phyloP scores from a whole-genome alignment of 2,888 invertebrate species.

The Buathra laborator region DNA sequence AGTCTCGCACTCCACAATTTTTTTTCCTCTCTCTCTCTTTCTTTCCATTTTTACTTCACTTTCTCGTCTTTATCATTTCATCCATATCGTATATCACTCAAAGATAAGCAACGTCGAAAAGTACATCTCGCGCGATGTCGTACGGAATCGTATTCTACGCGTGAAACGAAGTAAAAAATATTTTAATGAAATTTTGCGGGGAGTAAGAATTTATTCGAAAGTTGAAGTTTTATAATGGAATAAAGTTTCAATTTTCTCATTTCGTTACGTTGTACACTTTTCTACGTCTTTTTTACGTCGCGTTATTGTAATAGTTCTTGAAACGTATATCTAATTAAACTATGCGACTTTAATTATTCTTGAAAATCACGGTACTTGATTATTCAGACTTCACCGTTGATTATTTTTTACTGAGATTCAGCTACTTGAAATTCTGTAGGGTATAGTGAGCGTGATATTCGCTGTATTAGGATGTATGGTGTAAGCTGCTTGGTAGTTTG shows the following conservation, averaged over 20 bases:
- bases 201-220: constrained; percentile 5
- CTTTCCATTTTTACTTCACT: not conserved
- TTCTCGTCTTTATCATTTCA: constrained; percentile 5
- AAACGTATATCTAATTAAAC: too few relatives aligned
- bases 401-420: constrained; percentile 1
- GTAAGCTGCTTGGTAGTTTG: constrained; percentile 24
- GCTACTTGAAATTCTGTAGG: not conserved
- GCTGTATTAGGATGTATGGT: constrained; percentile 55
- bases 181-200: not conserved
- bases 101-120: constrained; percentile 26
- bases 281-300: not conserved
- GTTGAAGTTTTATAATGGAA: not conserved
- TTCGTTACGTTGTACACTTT: not conserved
- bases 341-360: too few relatives aligned
- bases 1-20: constrained; percentile 10
- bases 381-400: not conserved
- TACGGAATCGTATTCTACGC: not conserved
- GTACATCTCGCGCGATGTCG: constrained; percentile 13
- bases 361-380: too few relatives aligned
- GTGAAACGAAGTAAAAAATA: constrained; percentile 5
- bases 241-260: not conserved
- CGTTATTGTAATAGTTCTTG: not conserved
- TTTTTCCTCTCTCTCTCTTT: not conserved
- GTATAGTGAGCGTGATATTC: constrained; percentile 21
- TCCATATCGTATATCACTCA: constrained; percentile 7